phyloP scores from a whole-genome alignment of 2,113 vertebrate species.

The Salvator merianae region DNA sequence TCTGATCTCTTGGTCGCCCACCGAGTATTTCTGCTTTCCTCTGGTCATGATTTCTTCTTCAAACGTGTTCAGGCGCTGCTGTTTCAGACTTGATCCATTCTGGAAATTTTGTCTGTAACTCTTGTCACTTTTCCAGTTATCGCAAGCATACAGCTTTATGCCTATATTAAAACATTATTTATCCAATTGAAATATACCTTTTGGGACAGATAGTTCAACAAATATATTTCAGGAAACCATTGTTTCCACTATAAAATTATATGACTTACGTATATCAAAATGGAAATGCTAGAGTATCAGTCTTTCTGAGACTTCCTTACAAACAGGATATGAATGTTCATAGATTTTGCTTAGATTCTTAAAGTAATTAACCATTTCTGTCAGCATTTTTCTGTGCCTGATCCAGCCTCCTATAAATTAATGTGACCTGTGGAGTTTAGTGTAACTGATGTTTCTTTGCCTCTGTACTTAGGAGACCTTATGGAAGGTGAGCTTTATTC shows the following conservation, averaged over 20 bases:
- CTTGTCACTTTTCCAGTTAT: too few species aligned
- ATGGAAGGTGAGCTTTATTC: conserved; percentile 98
- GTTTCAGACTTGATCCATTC: too few species aligned
- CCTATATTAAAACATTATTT: background rate
- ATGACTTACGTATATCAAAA: background rate
- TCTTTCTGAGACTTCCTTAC: background rate
- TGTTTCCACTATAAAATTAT: conserved; percentile 9
- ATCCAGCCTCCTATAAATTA: background rate
- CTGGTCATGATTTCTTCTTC: too few species aligned
- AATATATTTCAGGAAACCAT: background rate
- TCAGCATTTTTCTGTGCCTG: background rate
- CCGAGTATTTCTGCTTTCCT: too few species aligned
- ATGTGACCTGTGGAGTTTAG: background rate
- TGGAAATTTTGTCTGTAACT: too few species aligned
- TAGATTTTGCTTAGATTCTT: background rate
- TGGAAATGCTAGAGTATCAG: background rate
- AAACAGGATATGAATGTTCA: background rate
- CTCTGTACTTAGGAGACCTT: conserved; percentile 83
- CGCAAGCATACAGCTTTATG: too few species aligned
- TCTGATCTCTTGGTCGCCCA: too few species aligned
- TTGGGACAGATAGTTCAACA: background rate
- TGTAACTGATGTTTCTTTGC: conserved; percentile 8
- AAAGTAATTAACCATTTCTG: background rate
- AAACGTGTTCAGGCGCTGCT: too few species aligned
- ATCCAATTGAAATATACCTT: conserved; percentile 5